These are phyloP conservation scores for Gari tellinella DNA, from an alignment of 2,888 invertebrate genomes.

Conservation along the genomic window DNA sequence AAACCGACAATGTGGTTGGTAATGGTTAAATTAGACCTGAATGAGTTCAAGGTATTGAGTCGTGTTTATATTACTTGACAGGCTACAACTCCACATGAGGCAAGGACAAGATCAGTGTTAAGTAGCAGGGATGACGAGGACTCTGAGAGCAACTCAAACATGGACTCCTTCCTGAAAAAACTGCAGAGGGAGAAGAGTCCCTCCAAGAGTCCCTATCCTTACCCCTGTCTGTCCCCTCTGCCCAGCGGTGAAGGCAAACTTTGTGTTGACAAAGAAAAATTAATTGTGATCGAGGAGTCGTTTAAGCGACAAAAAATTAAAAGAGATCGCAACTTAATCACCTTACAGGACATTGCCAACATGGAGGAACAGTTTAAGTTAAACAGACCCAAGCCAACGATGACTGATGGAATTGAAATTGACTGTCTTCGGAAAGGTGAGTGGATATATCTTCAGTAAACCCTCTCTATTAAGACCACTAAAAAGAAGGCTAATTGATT, in stretches of 20 bases:
- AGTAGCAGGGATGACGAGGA: too few species aligned
- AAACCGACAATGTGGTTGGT: too few species aligned
- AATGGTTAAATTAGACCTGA: too few species aligned
- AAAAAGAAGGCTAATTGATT: too few species aligned
- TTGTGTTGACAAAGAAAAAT: slow-evolving; percentile 49
- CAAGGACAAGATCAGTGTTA: not conserved
- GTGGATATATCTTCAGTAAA: not conserved
- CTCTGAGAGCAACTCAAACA: not conserved
- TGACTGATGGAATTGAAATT: slow-evolving; percentile 18
- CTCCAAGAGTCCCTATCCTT: slow-evolving; percentile 53
- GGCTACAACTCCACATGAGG: not conserved
- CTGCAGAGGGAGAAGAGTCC: slow-evolving; percentile 49
- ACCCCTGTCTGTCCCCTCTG: slow-evolving; percentile 46
- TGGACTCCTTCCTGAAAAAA: slow-evolving; percentile 58
- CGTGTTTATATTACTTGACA: too few species aligned
- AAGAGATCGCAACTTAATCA: slow-evolving; percentile 53
- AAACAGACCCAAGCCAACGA: slow-evolving; percentile 2
- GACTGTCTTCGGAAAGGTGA: slow-evolving; percentile 21
- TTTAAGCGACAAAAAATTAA: slow-evolving; percentile 37
- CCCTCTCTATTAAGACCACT: too few species aligned
- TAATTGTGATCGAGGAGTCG: slow-evolving; percentile 33
- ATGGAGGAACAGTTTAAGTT: slow-evolving; percentile 27
- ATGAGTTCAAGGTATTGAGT: too few species aligned
- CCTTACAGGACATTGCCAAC: slow-evolving; percentile 44
- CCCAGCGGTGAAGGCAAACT: slow-evolving; percentile 45